Evolutionary conservation across 2,888 invertebrate genomes (phyloP).

Genomic region (Sycophila texana): DNA sequence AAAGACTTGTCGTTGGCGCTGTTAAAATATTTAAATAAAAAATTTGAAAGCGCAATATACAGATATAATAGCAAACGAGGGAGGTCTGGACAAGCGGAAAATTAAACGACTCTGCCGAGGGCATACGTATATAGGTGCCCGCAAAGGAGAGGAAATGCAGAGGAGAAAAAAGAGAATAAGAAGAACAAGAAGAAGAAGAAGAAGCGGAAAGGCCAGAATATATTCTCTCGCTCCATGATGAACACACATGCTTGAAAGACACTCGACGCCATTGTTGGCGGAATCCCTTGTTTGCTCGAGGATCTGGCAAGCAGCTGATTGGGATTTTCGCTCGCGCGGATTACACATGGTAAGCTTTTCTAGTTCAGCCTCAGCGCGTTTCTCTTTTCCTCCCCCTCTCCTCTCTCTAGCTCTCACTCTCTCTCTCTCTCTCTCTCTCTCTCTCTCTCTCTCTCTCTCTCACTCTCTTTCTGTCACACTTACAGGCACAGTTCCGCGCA

Average conservation of each 20-base stretch:
- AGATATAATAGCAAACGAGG: not conserved
- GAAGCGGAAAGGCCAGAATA: not conserved
- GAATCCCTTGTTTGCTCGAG: constrained; percentile 64
- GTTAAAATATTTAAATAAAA: not conserved
- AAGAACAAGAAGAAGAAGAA: too few relatives aligned
- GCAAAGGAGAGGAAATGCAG: constrained; percentile 1
- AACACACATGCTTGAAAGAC: constrained; percentile 53
- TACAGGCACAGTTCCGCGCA: not conserved
- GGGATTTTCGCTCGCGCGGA: constrained; percentile 66
- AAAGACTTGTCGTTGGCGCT: not conserved
- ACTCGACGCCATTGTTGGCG: constrained; percentile 64
- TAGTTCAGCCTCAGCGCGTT: constrained; percentile 7
- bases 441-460: constrained; percentile 17
- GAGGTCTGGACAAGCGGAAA: constrained; percentile 27
- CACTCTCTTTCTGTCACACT: not conserved
- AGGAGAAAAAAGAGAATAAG: not conserved
- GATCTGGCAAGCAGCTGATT: constrained; percentile 72
- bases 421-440: constrained; percentile 13
- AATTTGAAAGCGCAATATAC: not conserved
- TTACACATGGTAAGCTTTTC: constrained; percentile 62
- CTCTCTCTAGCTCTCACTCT: constrained; percentile 3
- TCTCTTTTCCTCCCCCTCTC: constrained; percentile 17
- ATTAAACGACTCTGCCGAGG: constrained; percentile 4
- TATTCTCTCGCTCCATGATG: constrained; percentile 44
- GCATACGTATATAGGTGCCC: not conserved